Conservation (phyloP, 2,113 vertebrate genomes). For the Amblyopsis rosae region DNA sequence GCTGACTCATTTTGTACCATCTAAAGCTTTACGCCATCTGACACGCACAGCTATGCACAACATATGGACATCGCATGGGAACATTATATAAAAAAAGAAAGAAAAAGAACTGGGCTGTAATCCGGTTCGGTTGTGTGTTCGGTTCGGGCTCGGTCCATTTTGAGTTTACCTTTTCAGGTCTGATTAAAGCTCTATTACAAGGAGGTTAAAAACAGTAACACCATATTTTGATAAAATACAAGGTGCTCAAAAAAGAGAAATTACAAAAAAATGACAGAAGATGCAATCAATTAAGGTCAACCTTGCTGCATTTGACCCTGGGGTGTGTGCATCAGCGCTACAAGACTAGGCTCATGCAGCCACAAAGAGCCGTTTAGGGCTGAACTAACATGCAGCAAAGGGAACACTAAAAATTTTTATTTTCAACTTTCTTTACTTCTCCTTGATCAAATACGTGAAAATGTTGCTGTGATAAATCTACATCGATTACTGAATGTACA, state of each 20-base stretch:
- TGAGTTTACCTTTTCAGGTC: too few relatives aligned
- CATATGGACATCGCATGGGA: too few relatives aligned
- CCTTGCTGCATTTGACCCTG: background rate
- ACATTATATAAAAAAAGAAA: too few relatives aligned
- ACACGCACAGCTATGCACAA: too few relatives aligned
- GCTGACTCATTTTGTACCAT: too few relatives aligned
- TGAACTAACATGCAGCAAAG: constrained; percentile 9
- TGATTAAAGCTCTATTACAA: background rate
- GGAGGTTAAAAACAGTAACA: background rate
- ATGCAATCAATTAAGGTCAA: background rate
- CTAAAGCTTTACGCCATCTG: too few relatives aligned
- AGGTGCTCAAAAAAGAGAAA: background rate
- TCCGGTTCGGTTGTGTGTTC: too few relatives aligned
- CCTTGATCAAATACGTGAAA: too few relatives aligned
- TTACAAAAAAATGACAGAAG: background rate
- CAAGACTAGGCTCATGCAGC: background rate
- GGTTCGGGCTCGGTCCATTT: too few relatives aligned
- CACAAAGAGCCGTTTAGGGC: background rate
- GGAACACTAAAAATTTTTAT: too few relatives aligned
- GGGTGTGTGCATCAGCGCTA: background rate
- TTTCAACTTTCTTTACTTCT: too few relatives aligned
- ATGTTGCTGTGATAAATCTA: background rate
- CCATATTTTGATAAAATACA: background rate
- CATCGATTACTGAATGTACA: constrained; percentile 23
- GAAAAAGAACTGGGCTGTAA: too few relatives aligned